Evolutionary conservation across 1,140 invertebrate species (phyloP).

Genomic region (Drosophila gunungcola): DNA sequence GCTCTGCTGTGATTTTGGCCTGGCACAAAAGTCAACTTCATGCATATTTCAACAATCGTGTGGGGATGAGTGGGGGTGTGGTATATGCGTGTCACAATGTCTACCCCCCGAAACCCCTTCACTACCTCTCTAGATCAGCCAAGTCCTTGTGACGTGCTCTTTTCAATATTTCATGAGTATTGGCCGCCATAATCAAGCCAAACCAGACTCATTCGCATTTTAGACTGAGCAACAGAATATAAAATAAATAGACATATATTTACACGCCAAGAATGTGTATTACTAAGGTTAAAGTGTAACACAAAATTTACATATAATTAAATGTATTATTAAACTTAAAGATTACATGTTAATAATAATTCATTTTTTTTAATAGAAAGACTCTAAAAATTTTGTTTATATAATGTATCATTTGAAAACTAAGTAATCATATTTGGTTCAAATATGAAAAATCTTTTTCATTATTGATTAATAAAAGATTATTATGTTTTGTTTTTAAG

Average conservation of each 20-base stretch:
- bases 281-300: no score
- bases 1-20: conserved; percentile 72
- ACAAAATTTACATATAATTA: no score
- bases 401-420: no score
- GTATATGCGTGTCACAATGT: conserved; percentile 44
- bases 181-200: conserved; percentile 74
- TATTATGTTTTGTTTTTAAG: no score
- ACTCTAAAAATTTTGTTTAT: no score
- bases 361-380: no score
- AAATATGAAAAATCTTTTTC: no score
- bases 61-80: not conserved
- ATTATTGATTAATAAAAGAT: no score
- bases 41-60: conserved; percentile 75
- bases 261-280: not conserved
- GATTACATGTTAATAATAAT: no score
- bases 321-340: no score
- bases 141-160: conserved; percentile 51
- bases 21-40: conserved; percentile 79
- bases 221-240: conserved; percentile 53
- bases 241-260: not conserved
- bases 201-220: conserved; percentile 48
- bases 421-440: no score
- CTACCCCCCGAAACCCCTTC: not conserved
- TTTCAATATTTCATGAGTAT: conserved; percentile 80
- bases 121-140: conserved; percentile 39